Base-by-base conservation (phyloP, 2,888 invertebrate genomes). In the Platycheirus albimanus region DNA sequence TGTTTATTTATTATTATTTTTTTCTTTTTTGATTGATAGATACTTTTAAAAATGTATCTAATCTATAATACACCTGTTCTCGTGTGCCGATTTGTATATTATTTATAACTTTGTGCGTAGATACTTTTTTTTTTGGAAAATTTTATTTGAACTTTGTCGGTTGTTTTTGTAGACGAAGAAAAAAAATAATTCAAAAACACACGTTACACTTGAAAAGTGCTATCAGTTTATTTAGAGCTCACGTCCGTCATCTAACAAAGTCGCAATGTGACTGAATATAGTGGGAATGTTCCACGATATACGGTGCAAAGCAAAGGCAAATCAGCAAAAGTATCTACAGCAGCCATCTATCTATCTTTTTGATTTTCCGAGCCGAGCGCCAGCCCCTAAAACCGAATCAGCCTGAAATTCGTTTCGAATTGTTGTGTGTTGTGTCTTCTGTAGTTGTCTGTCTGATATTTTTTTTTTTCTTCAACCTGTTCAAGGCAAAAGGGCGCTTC, bases 231-330 rank as follows among this genome's bases (percentile, higher is more conserved):
- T 64, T 45, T 80, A 84, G 47, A 85, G 54, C 69, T 64, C 85
- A 87, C 87, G 86, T 87, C 89, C 88, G 87, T 86, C 86, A 85
- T 81, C 85, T 70, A 86, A 85, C 86, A 87, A 86, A 85, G 88
- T 87, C 87, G 86, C 86, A 85, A 86, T 86, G 86, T 85, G 86
- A 87, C 86, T 87, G 86, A 87, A 51, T 51, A 58, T 47, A 45
- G 33, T 61, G 61, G 41, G 43, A 41, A 52, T 72, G 64, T 83
- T 78, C 72, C 11, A 66, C 52, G 71, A 70, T 69, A 58, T 58
- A 63, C 79, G 75, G 63, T 75, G 64, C 63, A 64, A 74, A n/a
- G n/a, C n/a, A n/a, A n/a, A n/a, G n/a, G n/a, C n/a, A n/a, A 63
- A 69, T 1, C 6, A 24, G 3, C 24, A 4, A 24, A 3, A 41